Evolutionary conservation across 2,113 vertebrate genomes (phyloP), one percentile per base, ranked within the genome.

Genomic region (Choloepus hoffmanni): DNA sequence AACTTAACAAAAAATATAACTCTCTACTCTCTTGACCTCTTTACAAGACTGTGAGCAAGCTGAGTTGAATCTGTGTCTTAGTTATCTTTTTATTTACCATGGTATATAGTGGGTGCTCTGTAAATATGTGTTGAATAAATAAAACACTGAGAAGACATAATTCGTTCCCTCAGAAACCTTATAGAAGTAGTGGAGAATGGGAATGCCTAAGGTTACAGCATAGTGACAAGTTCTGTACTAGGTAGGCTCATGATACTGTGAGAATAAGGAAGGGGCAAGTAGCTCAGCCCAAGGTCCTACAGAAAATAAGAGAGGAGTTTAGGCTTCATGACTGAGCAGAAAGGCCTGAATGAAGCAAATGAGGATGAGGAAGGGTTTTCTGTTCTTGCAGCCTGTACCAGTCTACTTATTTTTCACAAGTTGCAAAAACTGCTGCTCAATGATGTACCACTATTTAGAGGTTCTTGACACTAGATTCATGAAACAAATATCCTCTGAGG

Each of bases 21-120:
- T n/a, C 2, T 62, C 48, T 65, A 26, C 16, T 86, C 62, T 79
- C 86, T 78, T 43, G 21, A 77, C 50, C 82, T 62, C 60, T 94
- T 92, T 73, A 36, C 36, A 86, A 93, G 79, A 89, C 7, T 55
- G 36, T 85, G 40, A 94, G n/a, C 21, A 90, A 58, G 15, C 79
- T 87, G 58, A 86, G 1, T 21, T 74, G n/a, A 74, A 8, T 79
- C 53, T 63, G 14, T 70, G 23, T 70, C 68, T 50, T 74, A 19
- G 30, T 50, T 18, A 82, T 43, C 12, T n/a, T 26, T 48, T 23
- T 26, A 19, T 50, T 89, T 74, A 78, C n/a, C 26, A 33, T 30
- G 11, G 48, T 23, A 16, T 13, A 43, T 45, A 89, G 63, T 8
- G 3, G n/a, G 43, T 36, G 12, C 6, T 84, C 70, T 83, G 1